Base-by-base conservation (phyloP, 2,113 vertebrate species). In the Lagopus muta region DNA sequence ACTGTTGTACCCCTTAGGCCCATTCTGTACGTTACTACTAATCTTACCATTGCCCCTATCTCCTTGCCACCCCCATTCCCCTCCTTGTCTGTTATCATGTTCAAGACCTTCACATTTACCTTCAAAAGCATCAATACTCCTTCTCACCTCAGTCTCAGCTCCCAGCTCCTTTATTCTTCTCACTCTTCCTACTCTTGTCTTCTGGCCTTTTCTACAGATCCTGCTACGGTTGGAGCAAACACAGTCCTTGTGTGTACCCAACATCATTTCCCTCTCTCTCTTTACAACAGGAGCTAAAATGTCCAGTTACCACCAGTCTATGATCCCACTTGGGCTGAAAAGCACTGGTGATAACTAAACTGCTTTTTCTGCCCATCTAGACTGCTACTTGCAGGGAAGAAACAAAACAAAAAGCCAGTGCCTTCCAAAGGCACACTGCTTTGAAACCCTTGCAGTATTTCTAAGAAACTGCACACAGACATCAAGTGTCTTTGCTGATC, bases 111-210 rank as follows among this genome's bases (percentile, higher is more conserved):
- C 30, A 32, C 20, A 28, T 86, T 93, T 92, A 74, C 16, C 83
- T 90, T 87, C 62, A 87, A 54, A 96, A 77, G 78, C 50, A 10
- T 82, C 83, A 95, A 73, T 79, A 58, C 82, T 88, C 77, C 88
- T 83, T 87, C 90, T 94, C 92, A 94, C 83, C 77, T 94, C 69
- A 88, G 94, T 94, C 88, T 82, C 86, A 88, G 27, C 71, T 91
- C 60, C 70, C 58, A 86, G 43, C 60, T 66, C 58, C 58, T 94
- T 95, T 95, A 76, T 94, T 94, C 83, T 93, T 87, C 60, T 88
- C 73, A 71, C 92, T 86, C 76, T 62, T 92, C 69, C 82, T 61
- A 2, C 89, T 89, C 57, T 40, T 91, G 7, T 55, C 87, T 90
- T 50, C 87, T 74, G 79, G 91, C 45, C 40, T 94, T 91, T 86